Conservation (phyloP, 2,113 vertebrate genomes). For the Tragulus kanchil region DNA sequence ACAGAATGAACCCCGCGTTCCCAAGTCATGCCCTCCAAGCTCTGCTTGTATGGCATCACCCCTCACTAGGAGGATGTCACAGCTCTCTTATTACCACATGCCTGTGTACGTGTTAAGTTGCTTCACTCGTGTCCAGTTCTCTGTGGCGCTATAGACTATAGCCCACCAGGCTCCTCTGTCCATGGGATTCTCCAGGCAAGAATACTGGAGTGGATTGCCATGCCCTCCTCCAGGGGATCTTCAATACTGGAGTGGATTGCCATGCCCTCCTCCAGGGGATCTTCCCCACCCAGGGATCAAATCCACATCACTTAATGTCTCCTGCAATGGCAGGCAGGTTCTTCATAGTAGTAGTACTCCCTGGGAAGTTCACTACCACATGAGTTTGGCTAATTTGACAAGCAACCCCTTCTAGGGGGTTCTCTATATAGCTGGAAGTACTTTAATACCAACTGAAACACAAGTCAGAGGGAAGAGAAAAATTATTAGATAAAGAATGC, state of each 20-base stretch:
- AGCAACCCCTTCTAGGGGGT: background rate
- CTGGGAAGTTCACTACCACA: background rate
- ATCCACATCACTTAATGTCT: background rate
- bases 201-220: background rate
- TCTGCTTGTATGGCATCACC: no score
- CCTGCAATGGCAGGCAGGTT: background rate
- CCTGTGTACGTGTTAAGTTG: background rate
- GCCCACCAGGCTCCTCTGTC: background rate
- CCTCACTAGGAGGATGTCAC: rapidly evolving
- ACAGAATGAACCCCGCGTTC: background rate
- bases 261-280: background rate
- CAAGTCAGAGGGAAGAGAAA: background rate
- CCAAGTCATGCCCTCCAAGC: background rate
- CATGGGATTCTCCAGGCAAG: background rate
- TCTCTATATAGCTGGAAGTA: background rate
- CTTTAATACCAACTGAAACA: background rate
- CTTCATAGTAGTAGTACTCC: background rate
- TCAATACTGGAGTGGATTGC: background rate
- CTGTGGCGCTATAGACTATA: background rate
- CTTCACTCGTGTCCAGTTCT: background rate
- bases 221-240: background rate
- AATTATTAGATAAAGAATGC: no score
- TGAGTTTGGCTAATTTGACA: background rate
- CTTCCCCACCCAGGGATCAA: background rate
- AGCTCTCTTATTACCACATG: background rate